Evolutionary conservation across 2,888 invertebrate species (phyloP).

Genomic region (Lacanobia wlatinum): DNA sequence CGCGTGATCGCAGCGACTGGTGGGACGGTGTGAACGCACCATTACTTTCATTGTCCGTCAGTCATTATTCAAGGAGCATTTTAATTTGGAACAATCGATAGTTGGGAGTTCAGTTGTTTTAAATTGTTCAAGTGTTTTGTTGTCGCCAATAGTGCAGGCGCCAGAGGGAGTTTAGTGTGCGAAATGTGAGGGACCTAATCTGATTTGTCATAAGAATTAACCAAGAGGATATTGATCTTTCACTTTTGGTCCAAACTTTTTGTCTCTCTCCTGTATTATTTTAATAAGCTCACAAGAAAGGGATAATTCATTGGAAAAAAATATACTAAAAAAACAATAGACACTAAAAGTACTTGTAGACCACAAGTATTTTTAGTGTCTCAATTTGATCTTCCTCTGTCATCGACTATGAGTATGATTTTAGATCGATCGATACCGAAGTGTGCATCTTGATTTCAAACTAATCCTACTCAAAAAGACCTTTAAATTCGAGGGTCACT

Average conservation of each 20-base stretch:
- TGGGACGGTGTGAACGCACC: slow-evolving; percentile 80
- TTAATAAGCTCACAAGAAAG: no score
- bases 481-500: neutral
- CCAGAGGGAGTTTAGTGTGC: neutral
- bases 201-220: no score
- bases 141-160: neutral
- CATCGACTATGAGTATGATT: neutral
- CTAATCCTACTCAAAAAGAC: neutral
- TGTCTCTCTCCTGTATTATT: no score
- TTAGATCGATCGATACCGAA: neutral
- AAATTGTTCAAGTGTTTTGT: slow-evolving; percentile 17
- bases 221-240: no score
- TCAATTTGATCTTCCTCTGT: neutral
- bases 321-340: no score
- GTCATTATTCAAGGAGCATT: slow-evolving; percentile 78
- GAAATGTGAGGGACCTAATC: no score
- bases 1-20: slow-evolving; percentile 73
- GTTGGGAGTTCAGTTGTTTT: slow-evolving; percentile 32
- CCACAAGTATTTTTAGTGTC: no score
- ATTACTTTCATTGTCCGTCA: slow-evolving; percentile 83
- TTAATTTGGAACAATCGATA: slow-evolving; percentile 75
- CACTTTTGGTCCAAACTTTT: no score
- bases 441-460: neutral
- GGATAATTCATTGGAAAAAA: no score
- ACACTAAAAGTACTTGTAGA: no score